Percentiles rank a stretch among this genome's conserved stretches.
These are phyloP conservation scores for Bujurquina vittata DNA, from an alignment of 2,113 vertebrate genomes.

Conservation along the genomic window DNA sequence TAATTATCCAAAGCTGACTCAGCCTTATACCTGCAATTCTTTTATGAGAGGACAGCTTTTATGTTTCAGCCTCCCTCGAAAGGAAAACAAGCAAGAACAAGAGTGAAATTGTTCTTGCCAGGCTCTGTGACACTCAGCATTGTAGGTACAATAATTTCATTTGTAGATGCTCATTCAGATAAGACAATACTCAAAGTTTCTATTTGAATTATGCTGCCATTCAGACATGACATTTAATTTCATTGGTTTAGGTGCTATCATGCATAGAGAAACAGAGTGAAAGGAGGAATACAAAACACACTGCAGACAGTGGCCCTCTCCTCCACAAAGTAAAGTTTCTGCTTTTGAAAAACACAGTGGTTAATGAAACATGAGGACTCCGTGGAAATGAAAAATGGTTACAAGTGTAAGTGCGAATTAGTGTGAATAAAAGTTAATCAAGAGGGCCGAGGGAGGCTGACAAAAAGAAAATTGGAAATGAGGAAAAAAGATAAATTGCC, in stretches of 20 bases:
- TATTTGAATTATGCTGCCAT: conserved; percentile 5
- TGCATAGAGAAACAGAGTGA: conserved; percentile 26
- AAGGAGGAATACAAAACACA: conserved; percentile 16
- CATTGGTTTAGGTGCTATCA: conserved; percentile 18
- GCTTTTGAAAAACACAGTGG: background rate
- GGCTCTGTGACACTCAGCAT: background rate
- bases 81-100: background rate
- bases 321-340: background rate
- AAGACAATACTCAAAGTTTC: background rate
- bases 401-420: background rate
- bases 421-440: conserved; percentile 5
- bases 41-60: background rate
- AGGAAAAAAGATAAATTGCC: background rate
- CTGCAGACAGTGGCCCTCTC: background rate
- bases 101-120: background rate
- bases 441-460: background rate
- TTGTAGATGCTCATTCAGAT: background rate
- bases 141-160: conserved; percentile 1
- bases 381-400: background rate
- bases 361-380: conserved; percentile 9
- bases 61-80: background rate
- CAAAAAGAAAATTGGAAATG: conserved; percentile 1
- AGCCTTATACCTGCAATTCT: background rate
- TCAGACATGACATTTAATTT: conserved; percentile 16
- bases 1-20: background rate